Evolutionary conservation across 2,113 vertebrate genomes (phyloP).

Genomic region (Orthonyx spaldingii): DNA sequence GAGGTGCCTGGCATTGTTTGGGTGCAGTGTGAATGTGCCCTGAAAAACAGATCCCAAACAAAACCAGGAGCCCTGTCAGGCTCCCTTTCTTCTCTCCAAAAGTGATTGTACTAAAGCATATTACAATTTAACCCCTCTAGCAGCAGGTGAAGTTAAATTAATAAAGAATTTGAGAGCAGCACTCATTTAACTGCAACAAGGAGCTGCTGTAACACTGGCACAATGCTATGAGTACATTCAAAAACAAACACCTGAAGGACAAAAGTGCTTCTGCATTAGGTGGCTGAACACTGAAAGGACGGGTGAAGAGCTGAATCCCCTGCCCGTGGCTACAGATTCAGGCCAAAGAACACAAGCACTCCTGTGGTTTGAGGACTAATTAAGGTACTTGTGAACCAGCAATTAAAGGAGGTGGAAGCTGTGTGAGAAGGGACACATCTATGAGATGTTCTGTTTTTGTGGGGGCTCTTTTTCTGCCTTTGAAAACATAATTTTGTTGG

Average conservation of each 20-base stretch:
- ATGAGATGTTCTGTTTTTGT: background rate
- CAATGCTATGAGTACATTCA: background rate
- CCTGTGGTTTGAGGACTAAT: background rate
- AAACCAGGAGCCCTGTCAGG: background rate
- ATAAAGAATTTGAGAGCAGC: background rate
- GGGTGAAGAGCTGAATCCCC: background rate
- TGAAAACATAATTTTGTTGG: background rate
- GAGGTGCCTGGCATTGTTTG: constrained; percentile 28
- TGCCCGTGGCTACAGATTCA: background rate
- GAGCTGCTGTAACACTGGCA: background rate
- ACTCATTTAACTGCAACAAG: background rate
- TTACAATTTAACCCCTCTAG: background rate
- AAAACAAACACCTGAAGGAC: background rate
- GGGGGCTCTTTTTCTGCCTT: background rate
- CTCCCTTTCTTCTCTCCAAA: background rate
- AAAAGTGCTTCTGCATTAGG: background rate
- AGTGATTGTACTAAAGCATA: background rate
- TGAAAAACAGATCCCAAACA: background rate
- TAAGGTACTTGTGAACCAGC: background rate
- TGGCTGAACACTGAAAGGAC: background rate
- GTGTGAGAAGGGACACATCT: background rate
- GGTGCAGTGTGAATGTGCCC: background rate
- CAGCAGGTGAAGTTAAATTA: background rate
- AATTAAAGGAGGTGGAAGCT: background rate
- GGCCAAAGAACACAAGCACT: background rate